These are phyloP conservation scores for Dicyrtomina minuta DNA, from an alignment of 2,888 invertebrate genomes.

Conservation along the genomic window DNA sequence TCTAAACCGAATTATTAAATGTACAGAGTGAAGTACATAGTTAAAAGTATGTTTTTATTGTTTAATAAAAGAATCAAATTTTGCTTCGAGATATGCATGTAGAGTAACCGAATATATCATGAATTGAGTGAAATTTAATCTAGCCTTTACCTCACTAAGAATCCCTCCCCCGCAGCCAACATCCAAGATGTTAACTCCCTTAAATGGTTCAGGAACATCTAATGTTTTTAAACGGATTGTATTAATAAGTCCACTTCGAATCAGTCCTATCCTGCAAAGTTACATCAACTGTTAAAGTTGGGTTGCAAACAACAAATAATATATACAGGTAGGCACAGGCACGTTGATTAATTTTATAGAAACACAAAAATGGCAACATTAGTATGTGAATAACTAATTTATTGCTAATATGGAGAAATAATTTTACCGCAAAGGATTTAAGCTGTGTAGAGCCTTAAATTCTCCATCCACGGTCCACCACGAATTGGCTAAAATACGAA, in stretches of 20 bases:
- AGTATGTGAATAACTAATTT: too few relatives aligned
- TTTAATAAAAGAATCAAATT: too few relatives aligned
- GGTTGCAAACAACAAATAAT: conserved; percentile 6
- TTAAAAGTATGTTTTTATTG: too few relatives aligned
- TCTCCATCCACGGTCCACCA: conserved; percentile 51
- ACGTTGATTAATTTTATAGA: too few relatives aligned
- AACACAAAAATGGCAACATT: too few relatives aligned
- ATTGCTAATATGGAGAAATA: not conserved
- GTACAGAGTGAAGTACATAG: not conserved
- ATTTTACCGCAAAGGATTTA: conserved; percentile 48
- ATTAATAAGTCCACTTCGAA: conserved; percentile 46
- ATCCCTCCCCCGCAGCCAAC: conserved; percentile 53
- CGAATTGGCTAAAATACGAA: conserved; percentile 40
- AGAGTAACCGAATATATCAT: not conserved
- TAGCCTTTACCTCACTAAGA: conserved; percentile 40
- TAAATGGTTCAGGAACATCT: conserved; percentile 37
- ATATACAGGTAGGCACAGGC: too few relatives aligned
- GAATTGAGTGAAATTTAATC: not conserved
- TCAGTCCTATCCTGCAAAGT: conserved; percentile 49
- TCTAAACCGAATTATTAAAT: too few relatives aligned
- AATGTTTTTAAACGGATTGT: conserved; percentile 19
- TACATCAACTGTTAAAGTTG: too few relatives aligned
- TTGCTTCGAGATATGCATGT: too few relatives aligned
- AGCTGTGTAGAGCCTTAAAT: conserved; percentile 49
- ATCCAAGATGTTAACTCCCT: conserved; percentile 45